phyloP scores from a whole-genome alignment of 1,140 invertebrate genomes.

The Agrypnia vestita region DNA sequence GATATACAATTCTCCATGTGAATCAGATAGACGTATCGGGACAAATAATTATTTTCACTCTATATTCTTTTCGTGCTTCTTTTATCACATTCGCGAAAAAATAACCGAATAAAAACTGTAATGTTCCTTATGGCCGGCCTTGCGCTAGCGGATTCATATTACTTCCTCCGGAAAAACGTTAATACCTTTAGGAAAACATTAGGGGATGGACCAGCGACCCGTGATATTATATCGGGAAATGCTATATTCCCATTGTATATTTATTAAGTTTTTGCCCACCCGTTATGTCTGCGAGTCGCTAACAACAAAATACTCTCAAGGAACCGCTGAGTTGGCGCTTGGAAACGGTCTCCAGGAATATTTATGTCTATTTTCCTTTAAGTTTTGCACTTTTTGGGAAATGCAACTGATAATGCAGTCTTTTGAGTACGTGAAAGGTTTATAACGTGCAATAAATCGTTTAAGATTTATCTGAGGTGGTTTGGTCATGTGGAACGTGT shows the following conservation, averaged over 20 bases:
- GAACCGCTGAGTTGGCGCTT: background rate
- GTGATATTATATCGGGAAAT: slow-evolving; percentile 34
- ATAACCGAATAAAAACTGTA: no score
- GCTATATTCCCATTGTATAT: slow-evolving; percentile 14
- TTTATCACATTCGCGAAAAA: no score
- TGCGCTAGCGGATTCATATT: background rate
- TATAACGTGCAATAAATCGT: no score
- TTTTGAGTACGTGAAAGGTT: no score
- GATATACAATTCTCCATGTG: no score
- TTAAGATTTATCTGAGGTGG: no score
- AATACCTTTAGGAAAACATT: slow-evolving; percentile 35
- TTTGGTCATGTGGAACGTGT: no score
- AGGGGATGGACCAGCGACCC: slow-evolving; percentile 25
- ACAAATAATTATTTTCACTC: no score
- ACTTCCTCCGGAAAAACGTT: slow-evolving; percentile 8
- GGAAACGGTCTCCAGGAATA: background rate
- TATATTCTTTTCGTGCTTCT: no score
- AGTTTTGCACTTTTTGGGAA: background rate
- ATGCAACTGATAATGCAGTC: slow-evolving; percentile 5
- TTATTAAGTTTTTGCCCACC: slow-evolving; percentile 27
- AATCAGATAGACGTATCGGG: no score
- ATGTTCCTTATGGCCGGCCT: no score
- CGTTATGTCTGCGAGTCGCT: background rate
- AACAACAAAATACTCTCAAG: slow-evolving; percentile 1
- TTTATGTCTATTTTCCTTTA: background rate